Evolutionary conservation across 2,113 vertebrate genomes (phyloP).

Genomic region (Elachura formosa): DNA sequence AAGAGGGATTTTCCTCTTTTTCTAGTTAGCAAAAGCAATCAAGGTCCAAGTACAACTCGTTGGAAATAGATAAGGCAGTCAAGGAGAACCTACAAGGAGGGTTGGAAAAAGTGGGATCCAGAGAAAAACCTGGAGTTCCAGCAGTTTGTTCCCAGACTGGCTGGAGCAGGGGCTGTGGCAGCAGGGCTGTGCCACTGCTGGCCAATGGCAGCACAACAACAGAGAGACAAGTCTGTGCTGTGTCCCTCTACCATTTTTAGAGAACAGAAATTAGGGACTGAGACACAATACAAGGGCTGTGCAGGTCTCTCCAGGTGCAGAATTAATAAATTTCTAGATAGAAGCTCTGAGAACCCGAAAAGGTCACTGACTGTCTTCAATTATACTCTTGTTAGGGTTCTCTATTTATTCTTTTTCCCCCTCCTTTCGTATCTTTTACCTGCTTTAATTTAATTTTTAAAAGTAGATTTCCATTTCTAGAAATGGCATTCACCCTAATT

Average conservation of each 20-base stretch:
- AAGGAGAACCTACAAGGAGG: neutral
- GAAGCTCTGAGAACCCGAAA: slow-evolving; percentile 32
- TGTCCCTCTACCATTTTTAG: neutral
- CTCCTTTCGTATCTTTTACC: neutral
- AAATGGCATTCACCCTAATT: slow-evolving; percentile 39
- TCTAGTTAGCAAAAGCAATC: neutral
- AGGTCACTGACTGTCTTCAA: neutral
- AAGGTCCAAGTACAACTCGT: neutral
- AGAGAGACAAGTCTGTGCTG: fast-evolving
- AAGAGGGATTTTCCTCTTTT: neutral
- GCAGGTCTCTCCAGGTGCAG: slow-evolving; percentile 5
- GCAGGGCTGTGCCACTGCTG: too few relatives aligned
- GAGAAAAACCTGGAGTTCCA: neutral
- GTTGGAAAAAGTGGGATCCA: neutral
- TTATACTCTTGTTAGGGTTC: fast-evolving
- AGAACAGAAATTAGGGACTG: neutral
- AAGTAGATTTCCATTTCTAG: slow-evolving; percentile 24
- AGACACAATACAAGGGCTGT: neutral
- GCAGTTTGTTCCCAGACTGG: neutral
- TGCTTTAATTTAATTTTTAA: neutral
- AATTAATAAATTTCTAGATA: neutral
- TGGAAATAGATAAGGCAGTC: neutral
- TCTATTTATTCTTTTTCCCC: too few relatives aligned
- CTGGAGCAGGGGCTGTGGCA: neutral
- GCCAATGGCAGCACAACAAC: neutral